Evolutionary conservation across 2,113 vertebrate genomes (phyloP).

Genomic region (Xiphorhynchus elegans): DNA sequence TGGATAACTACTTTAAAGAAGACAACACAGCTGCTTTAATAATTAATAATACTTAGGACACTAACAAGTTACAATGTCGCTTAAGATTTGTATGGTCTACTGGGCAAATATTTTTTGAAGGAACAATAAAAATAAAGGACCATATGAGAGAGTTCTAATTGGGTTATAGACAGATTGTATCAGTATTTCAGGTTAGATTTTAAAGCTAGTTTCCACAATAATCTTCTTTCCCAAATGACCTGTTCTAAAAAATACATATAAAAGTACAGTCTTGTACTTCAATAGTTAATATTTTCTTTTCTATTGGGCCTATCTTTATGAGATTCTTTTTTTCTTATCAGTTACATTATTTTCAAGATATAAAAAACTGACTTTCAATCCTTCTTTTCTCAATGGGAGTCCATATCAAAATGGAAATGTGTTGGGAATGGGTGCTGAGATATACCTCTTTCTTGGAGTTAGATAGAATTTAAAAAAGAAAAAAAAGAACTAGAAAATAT

Average conservation of each 20-base stretch:
- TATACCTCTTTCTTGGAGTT: not conserved
- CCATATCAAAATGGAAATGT: not conserved
- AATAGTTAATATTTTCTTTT: not conserved
- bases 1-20: conserved; percentile 77
- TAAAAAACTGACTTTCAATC: not conserved
- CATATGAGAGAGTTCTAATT: not conserved
- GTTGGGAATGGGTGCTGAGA: not conserved
- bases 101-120: conserved; percentile 42
- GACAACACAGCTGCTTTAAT: conserved; percentile 71
- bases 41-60: conserved; percentile 74
- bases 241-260: not conserved
- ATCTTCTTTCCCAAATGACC: not conserved
- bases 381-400: not conserved
- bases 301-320: not conserved
- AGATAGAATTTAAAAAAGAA: not conserved
- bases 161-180: not conserved
- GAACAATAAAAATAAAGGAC: conserved; percentile 37
- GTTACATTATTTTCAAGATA: not conserved
- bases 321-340: not conserved
- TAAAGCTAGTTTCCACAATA: not conserved
- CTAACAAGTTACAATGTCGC: conserved; percentile 8
- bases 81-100: not conserved
- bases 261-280: not conserved
- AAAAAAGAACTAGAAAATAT: not conserved
- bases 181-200: not conserved